These are phyloP conservation scores for Homarus gammarus DNA, from an alignment of 2,888 invertebrate genomes.

Conservation along the genomic window DNA sequence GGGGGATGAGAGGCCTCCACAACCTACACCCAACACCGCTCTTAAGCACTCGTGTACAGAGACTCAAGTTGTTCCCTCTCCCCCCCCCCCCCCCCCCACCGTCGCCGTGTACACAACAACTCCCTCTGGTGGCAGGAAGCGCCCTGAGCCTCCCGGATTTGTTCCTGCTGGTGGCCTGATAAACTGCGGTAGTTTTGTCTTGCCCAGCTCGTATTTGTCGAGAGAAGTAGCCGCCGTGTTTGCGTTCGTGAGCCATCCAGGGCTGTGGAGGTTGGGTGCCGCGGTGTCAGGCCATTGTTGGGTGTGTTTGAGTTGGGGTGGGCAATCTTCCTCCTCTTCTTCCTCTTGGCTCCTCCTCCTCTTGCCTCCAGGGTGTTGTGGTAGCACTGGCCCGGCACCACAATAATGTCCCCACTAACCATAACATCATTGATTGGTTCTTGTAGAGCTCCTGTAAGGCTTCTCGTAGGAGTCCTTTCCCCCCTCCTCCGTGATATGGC, in stretches of 20 bases:
- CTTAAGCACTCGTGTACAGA: too few species aligned
- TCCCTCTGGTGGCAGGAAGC: not conserved
- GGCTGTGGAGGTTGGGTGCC: not conserved
- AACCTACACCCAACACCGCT: too few species aligned
- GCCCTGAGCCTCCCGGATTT: not conserved
- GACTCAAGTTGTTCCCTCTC: too few species aligned
- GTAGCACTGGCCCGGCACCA: not conserved
- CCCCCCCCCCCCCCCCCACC: too few species aligned
- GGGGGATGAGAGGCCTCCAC: not conserved
- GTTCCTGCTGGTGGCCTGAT: not conserved
- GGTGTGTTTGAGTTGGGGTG: too few species aligned
- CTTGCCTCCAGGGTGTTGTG: too few species aligned
- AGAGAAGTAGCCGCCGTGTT: conserved; percentile 14
- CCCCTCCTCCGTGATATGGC: too few species aligned
- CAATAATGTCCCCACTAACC: not conserved
- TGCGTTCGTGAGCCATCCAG: not conserved
- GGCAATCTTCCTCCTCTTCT: too few species aligned
- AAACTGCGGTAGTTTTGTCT: conserved; percentile 2
- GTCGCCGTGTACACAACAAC: not conserved
- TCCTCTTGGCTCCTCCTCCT: too few species aligned
- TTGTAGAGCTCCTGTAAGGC: not conserved
- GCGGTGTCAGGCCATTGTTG: not conserved
- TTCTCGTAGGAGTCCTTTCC: too few species aligned
- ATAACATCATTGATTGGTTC: not conserved
- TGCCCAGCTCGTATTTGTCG: conserved; percentile 12